Evolutionary conservation across 2,113 vertebrate species (phyloP).

Genomic region (Felis catus): DNA sequence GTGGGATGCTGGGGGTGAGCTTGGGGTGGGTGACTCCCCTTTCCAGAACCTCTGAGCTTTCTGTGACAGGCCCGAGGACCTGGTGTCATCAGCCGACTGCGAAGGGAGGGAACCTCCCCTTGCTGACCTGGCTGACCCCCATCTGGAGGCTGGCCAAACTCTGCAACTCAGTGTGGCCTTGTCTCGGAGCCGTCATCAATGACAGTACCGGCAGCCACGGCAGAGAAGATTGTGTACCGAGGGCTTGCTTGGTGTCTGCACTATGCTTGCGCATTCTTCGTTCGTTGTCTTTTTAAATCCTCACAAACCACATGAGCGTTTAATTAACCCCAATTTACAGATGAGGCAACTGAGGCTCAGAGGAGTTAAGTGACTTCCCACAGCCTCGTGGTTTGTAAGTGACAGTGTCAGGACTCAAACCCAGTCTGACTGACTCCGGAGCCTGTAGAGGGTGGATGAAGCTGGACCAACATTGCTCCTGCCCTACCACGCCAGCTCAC

Average conservation of each 20-base stretch:
- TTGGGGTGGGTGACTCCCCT: background rate
- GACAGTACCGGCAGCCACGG: background rate
- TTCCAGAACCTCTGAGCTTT: background rate
- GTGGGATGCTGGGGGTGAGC: background rate
- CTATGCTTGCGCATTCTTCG: background rate
- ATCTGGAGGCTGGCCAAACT: background rate
- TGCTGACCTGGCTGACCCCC: background rate
- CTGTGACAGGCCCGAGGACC: background rate
- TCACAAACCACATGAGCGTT: background rate
- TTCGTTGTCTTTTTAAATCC: conserved; percentile 2
- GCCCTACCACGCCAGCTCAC: accelerated
- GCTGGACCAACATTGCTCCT: background rate
- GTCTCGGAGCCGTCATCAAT: background rate
- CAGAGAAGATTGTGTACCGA: background rate
- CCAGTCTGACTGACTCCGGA: background rate
- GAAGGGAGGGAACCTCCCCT: background rate
- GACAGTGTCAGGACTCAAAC: background rate
- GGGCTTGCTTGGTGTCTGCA: background rate
- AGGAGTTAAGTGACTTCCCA: conserved; percentile 1
- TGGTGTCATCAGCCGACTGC: background rate
- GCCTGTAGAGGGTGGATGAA: background rate
- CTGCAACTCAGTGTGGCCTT: background rate
- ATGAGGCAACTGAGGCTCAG: background rate
- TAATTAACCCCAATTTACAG: conserved; percentile 40
- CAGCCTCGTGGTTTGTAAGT: background rate